These are phyloP conservation scores for Chloroceryle aenea DNA, from an alignment of 2,113 vertebrate genomes.

Conservation along the genomic window DNA sequence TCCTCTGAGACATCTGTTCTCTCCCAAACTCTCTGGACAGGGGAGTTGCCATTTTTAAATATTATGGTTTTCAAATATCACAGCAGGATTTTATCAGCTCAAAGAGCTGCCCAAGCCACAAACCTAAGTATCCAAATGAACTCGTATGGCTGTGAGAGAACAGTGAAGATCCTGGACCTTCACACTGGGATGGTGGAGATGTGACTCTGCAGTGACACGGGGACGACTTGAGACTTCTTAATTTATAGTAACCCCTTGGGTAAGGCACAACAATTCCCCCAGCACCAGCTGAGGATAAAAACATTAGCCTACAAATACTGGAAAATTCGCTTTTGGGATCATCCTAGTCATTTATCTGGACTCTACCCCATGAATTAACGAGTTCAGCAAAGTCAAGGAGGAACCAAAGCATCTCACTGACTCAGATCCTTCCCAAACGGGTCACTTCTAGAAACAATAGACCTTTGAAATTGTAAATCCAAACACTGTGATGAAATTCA, in stretches of 20 bases:
- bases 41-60: conserved; percentile 10
- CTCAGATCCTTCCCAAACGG: not conserved
- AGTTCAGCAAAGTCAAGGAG: not conserved
- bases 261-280: not conserved
- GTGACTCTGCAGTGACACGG: not conserved
- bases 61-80: not conserved
- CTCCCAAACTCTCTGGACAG: not conserved
- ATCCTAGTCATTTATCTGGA: not conserved
- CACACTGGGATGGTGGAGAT: not conserved
- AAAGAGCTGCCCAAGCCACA: not conserved
- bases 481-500: not conserved
- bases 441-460: not conserved
- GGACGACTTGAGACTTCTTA: not conserved
- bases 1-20: not conserved
- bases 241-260: not conserved
- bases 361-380: not conserved
- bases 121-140: not conserved
- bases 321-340: not conserved
- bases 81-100: not conserved
- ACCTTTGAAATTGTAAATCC: conserved; percentile 19
- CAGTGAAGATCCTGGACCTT: not conserved
- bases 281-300: not conserved
- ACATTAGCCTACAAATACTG: not conserved
- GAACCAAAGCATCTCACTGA: not conserved
- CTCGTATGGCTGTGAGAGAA: not conserved